Evolutionary conservation across 1,140 invertebrate genomes (phyloP).

Genomic region (Trinorchestia longiramus): DNA sequence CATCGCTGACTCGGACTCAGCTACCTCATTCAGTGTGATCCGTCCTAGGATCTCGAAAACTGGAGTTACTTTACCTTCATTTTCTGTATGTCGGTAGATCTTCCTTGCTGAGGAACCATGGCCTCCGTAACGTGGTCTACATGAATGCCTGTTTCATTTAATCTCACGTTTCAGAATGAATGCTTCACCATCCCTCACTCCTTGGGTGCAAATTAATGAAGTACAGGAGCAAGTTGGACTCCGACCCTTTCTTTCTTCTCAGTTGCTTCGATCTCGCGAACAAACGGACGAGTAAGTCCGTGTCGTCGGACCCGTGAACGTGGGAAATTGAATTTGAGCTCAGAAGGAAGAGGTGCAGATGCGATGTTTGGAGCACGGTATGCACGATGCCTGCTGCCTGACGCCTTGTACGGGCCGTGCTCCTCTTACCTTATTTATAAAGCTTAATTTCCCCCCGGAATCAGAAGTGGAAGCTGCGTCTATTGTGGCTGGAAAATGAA

Average conservation of each 20-base stretch:
- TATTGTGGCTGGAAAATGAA: not conserved
- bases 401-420: not conserved
- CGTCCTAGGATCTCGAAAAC: too few species aligned
- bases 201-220: not conserved
- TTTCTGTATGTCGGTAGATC: not conserved
- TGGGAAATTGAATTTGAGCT: not conserved
- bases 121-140: not conserved
- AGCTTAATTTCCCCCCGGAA: slow-evolving; percentile 53
- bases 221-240: not conserved
- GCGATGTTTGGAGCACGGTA: too few species aligned
- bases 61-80: too few species aligned
- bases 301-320: not conserved
- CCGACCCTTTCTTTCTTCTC: not conserved
- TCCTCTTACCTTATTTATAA: slow-evolving; percentile 45
- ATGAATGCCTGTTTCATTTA: not conserved
- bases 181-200: not conserved
- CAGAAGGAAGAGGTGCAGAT: not conserved
- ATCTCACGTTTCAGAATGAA: not conserved
- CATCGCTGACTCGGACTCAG: too few species aligned
- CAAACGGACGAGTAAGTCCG: too few species aligned
- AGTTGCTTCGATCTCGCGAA: not conserved
- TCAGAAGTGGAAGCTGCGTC: not conserved
- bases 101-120: not conserved
- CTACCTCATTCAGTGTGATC: too few species aligned
- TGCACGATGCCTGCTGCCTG: not conserved